Evolutionary conservation across 2,797 vertebrate species (phyloP).

Genomic region (Mustela erminea): DNA sequence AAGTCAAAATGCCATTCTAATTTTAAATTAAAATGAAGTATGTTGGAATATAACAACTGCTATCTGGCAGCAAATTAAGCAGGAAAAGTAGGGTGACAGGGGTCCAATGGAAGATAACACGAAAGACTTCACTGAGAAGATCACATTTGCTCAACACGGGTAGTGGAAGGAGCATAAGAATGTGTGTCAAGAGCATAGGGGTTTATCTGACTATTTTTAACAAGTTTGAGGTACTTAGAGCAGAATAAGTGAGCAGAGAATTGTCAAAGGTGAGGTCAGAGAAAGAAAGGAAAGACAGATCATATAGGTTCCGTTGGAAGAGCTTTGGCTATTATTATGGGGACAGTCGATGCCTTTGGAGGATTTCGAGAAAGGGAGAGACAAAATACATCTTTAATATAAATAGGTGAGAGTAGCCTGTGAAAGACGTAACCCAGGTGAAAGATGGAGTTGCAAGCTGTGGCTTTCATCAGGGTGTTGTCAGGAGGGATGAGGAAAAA

Average conservation of each 20-base stretch:
- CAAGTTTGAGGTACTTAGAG: background rate
- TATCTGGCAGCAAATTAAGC: background rate
- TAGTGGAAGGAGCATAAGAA: background rate
- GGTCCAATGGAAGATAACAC: background rate
- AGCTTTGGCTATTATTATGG: background rate
- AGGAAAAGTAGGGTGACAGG: background rate
- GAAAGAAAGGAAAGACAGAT: background rate
- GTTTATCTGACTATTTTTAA: background rate
- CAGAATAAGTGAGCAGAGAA: background rate
- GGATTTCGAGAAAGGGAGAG: background rate
- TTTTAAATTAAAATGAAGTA: background rate
- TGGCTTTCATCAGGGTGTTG: background rate
- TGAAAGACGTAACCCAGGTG: background rate
- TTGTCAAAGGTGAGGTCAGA: background rate
- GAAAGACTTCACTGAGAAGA: background rate
- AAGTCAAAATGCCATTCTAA: background rate
- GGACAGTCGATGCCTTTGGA: background rate
- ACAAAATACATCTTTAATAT: background rate
- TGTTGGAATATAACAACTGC: background rate
- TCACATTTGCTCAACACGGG: background rate
- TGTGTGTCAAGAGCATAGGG: background rate
- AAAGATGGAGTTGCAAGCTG: background rate
- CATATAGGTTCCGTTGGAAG: background rate
- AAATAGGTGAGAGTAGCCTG: background rate
- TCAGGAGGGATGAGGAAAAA: background rate